Evolutionary conservation across 2,113 vertebrate genomes (phyloP), one percentile per base, ranked within the genome.

Genomic region (Pachyramphus minor): DNA sequence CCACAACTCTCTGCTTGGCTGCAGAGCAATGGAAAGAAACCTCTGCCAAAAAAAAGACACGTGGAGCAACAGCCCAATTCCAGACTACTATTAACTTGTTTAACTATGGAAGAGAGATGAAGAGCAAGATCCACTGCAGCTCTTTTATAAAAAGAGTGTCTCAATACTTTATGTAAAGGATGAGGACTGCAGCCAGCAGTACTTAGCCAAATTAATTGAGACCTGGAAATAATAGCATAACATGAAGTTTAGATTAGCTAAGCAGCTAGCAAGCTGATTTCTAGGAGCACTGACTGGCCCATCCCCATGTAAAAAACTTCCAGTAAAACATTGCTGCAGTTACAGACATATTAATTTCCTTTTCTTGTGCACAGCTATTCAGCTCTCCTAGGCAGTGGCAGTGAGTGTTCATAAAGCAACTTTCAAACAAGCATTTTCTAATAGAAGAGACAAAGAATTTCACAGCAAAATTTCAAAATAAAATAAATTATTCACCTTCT

Each of bases 401-500:
- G 39, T 0, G 0, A 74, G 16, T 0, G 2, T 17, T 78, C 41
- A 49, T 15, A 45, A 35, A 49, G 49, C 39, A 58, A 73, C 42
- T 30, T 76, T 44, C 78, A 73, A 85, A 91, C 62, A 75, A 89
- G 42, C 9, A n/a, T 71, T 16, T 87, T 47, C 41, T 42, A 69
- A 62, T 67, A 72, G 27, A 75, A 24, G 25, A 78, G 35, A 84
- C 50, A 89, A 94, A 91, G 66, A 91, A 90, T 73, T 90, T 79
- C 41, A 13, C 84, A 84, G 56, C 22, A 17, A 91, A 94, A 92
- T 93, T 82, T 87, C 78, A 89, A 84, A 95, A 52, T 56, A 35
- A 87, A 72, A 84, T 85, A 56, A 91, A 93, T 78, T 79, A 82
- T 89, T 96, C 79, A 91, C 66, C n/a, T 90, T 50, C 53, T 49